These are phyloP conservation scores for Cryptoprocta ferox DNA, from an alignment of 2,797 vertebrate genomes.

Conservation along the genomic window DNA sequence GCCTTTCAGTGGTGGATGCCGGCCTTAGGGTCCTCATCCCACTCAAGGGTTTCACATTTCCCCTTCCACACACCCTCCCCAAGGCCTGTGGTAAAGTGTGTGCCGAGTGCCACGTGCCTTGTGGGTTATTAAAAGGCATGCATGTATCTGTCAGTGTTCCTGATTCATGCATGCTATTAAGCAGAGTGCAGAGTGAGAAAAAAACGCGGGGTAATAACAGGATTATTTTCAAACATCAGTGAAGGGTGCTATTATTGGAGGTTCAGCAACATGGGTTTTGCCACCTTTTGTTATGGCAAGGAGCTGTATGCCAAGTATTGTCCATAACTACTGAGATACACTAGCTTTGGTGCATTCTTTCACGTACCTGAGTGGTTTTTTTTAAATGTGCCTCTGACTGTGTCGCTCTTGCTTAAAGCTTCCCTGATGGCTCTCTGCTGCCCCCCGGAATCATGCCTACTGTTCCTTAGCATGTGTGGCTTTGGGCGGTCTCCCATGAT, in stretches of 20 bases:
- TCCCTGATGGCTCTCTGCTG: not conserved
- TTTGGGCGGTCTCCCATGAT: not conserved
- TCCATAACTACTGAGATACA: not conserved
- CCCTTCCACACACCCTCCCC: not conserved
- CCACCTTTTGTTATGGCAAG: not conserved
- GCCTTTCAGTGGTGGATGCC: not conserved
- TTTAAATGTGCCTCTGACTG: not conserved
- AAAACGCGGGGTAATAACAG: not conserved
- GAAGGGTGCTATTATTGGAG: slow-evolving; percentile 58
- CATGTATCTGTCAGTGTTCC: not conserved
- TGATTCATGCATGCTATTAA: slow-evolving; percentile 47
- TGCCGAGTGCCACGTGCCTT: not conserved
- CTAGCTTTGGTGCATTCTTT: not conserved
- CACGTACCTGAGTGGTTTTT: not conserved
- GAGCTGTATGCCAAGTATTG: not conserved
- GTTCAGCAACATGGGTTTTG: slow-evolving; percentile 50
- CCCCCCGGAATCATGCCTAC: not conserved
- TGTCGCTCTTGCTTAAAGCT: not conserved
- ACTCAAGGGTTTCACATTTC: not conserved
- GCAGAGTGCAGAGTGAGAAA: not conserved
- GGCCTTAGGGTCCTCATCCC: not conserved
- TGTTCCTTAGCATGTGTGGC: not conserved
- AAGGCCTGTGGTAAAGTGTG: not conserved
- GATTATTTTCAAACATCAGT: slow-evolving; percentile 1
- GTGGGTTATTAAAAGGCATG: not conserved